Conservation (phyloP, 1,140 invertebrate species). For the Drosophila tropicalis region DNA sequence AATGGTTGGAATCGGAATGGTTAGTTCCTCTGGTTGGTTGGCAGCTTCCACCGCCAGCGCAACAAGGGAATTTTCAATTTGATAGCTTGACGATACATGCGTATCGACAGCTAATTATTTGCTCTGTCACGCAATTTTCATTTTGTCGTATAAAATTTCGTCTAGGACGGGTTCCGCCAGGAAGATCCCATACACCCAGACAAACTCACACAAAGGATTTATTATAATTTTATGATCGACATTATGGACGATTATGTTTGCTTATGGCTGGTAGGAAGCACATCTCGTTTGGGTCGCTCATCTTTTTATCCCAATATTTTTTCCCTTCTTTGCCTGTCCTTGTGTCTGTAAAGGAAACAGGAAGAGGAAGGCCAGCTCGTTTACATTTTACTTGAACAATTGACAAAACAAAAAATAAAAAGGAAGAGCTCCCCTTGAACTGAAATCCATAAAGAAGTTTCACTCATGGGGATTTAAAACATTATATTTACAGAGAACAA, state of each 20-base stretch:
- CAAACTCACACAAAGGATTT: slow-evolving; percentile 20
- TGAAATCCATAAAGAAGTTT: slow-evolving; percentile 5
- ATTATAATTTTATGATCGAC: slow-evolving; percentile 52
- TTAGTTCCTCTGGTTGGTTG: neutral
- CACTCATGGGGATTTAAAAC: neutral
- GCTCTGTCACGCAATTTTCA: slow-evolving; percentile 32
- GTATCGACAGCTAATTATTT: slow-evolving; percentile 64
- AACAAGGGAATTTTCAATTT: slow-evolving; percentile 27
- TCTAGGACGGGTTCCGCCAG: neutral
- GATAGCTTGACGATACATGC: slow-evolving; percentile 10
- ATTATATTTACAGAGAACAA: slow-evolving; percentile 6
- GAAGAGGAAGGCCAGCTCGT: slow-evolving; percentile 45
- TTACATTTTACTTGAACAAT: slow-evolving; percentile 35
- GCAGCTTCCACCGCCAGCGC: neutral
- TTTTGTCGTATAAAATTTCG: slow-evolving; percentile 23
- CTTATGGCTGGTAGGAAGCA: neutral
- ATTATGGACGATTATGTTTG: slow-evolving; percentile 36
- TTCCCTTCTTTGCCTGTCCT: neutral
- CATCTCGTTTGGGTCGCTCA: neutral
- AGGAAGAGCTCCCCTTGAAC: neutral
- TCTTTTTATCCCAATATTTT: neutral
- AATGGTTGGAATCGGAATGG: neutral
- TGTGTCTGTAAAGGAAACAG: slow-evolving; percentile 40
- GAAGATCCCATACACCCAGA: neutral
- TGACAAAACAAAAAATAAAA: slow-evolving; percentile 34